Conservation (phyloP, 2,888 invertebrate genomes). For the Cataglyphis cursor region DNA sequence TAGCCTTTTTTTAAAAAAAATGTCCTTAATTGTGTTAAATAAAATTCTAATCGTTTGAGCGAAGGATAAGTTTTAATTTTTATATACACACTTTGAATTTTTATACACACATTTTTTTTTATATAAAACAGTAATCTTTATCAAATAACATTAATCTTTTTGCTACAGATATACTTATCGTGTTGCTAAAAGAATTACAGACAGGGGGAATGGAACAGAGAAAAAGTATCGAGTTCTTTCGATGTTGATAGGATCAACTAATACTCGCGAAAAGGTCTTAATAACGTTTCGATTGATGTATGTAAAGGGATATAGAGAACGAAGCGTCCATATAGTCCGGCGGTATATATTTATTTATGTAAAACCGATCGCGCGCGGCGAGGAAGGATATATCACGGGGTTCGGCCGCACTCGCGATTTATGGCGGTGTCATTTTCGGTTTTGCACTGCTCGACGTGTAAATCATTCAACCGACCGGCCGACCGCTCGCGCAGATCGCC, state of each 20-base stretch:
- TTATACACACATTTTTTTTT: background rate
- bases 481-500: slow-evolving; percentile 59
- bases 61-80: background rate
- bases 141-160: background rate
- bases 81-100: background rate
- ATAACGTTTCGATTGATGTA: slow-evolving; percentile 44
- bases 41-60: background rate
- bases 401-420: slow-evolving; percentile 63
- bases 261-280: slow-evolving; percentile 37
- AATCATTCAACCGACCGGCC: slow-evolving; percentile 58
- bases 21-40: background rate
- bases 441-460: slow-evolving; percentile 57
- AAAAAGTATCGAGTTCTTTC: background rate
- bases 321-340: slow-evolving; percentile 29
- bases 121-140: too few relatives aligned
- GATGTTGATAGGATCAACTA: slow-evolving; percentile 13
- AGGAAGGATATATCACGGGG: slow-evolving; percentile 59
- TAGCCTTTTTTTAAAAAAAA: background rate
- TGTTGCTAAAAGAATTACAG: background rate
- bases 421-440: slow-evolving; percentile 65
- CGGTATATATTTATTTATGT: slow-evolving; percentile 79
- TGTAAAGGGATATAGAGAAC: slow-evolving; percentile 12
- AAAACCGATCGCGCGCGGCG: slow-evolving; percentile 67
- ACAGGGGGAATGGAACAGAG: background rate
- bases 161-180: background rate